These are phyloP conservation scores for Amazona vittata DNA, from an alignment of 2,113 vertebrate species.

Conservation along the genomic window DNA sequence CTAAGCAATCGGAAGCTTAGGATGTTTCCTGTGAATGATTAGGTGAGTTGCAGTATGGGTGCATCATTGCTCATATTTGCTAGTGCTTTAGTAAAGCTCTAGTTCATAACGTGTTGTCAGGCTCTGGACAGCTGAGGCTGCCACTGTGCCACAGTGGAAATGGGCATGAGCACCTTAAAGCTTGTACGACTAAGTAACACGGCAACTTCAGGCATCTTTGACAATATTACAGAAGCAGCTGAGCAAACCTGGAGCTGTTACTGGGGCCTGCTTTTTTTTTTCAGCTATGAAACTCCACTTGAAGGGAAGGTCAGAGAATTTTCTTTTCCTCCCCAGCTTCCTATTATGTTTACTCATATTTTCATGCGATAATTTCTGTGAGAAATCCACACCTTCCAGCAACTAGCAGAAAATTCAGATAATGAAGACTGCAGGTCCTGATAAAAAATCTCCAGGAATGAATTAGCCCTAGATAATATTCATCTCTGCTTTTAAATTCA, in stretches of 20 bases:
- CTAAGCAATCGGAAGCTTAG: neutral
- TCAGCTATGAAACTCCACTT: neutral
- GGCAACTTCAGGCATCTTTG: neutral
- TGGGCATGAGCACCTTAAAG: accelerated
- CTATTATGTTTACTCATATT: conserved; percentile 2
- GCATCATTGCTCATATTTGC: neutral
- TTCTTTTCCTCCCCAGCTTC: neutral
- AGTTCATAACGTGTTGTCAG: accelerated
- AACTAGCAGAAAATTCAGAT: conserved; percentile 39
- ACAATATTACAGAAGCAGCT: neutral
- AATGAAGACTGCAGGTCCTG: conserved; percentile 27
- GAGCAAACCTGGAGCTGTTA: neutral
- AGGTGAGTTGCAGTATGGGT: accelerated
- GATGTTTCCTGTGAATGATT: neutral
- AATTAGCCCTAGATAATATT: neutral
- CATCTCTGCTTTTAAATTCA: conserved; percentile 8
- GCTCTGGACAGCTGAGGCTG: accelerated
- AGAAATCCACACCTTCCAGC: conserved; percentile 50
- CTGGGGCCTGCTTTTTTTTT: neutral
- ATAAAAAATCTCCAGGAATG: conserved; percentile 22
- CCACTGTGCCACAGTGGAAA: neutral
- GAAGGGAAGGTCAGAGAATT: neutral
- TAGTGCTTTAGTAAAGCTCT: accelerated
- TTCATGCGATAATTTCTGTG: neutral
- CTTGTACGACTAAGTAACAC: neutral